phyloP scores from a whole-genome alignment of 1,140 invertebrate species.

The Drosophila micromelanica region DNA sequence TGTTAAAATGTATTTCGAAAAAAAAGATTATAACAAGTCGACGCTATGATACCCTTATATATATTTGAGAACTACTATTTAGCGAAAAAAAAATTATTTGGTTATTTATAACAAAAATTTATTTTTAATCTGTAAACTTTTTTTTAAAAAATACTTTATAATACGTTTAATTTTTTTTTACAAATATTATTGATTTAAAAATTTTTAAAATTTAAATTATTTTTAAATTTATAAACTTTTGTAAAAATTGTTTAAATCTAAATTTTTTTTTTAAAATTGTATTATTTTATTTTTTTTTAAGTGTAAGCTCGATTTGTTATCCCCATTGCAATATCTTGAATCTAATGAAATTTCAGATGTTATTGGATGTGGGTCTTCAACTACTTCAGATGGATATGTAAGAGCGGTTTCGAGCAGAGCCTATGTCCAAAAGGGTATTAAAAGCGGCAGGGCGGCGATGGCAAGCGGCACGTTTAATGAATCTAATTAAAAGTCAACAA shows the following conservation, averaged over 20 bases:
- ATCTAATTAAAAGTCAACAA: constrained; percentile 84
- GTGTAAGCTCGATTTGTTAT: neutral
- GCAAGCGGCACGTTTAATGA: constrained; percentile 81
- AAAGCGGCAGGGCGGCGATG: constrained; percentile 14
- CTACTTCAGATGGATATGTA: no score
- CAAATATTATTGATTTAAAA: no score
- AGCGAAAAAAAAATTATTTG: neutral
- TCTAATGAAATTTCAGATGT: neutral
- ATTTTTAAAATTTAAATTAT: no score
- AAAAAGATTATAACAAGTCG: constrained; percentile 1
- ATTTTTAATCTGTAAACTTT: neutral
- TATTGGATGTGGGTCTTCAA: neutral
- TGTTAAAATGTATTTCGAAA: constrained; percentile 55
- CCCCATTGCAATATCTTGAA: neutral
- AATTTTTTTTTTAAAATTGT: no score
- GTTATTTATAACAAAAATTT: neutral
- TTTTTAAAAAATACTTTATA: no score
- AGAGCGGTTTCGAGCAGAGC: neutral
- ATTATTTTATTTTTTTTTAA: neutral
- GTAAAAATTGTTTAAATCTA: no score
- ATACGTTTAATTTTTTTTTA: no score
- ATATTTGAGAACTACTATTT: neutral
- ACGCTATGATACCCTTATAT: constrained; percentile 24
- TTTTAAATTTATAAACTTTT: no score
- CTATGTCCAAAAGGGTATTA: neutral